Base-by-base conservation (phyloP, 2,888 invertebrate genomes). In the Eristalis arbustorum region DNA sequence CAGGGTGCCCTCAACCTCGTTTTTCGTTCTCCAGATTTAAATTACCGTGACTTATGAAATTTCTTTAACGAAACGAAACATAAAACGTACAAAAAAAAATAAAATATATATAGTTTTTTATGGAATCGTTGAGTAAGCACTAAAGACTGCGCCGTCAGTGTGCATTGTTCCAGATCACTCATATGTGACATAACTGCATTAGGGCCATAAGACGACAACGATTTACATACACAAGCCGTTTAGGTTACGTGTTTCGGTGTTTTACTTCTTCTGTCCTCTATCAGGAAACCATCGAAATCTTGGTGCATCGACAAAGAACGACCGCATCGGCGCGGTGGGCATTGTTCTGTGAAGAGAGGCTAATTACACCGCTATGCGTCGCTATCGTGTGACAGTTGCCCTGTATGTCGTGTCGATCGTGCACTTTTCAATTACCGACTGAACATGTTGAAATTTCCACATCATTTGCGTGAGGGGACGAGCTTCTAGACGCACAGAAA, bases 171-270 rank as follows among this genome's bases (percentile, higher is more conserved):
- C 76, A 76, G 57, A 81, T 84, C 84, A 80, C 76, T 84, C 84
- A 84, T 72, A 68, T 84, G 84, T 84, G 84, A 81, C 84, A 81
- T 77, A 85, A 81, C 81, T 81, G 84, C 84, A 84, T 76, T 57
- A 81, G 80, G 75, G 75, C 10, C 62, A 77, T 72, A 67, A 80
- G 84, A 80, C 75, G 84, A 81, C 82, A 81, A 69, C 81, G 61
- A 85, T 81, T 85, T 81, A 84, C 84, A 84, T 84, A 71, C 34
- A 75, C 72, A 6, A 49, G 49, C 18, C 49, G 18, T 49, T 49
- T 49, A 18, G n/a, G 49, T 49, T 49, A 49, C 49, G 49, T 49
- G 49, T n/a, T 18, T 59, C 42, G 74, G 72, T 57, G 42, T 57
- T 62, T 68, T 23, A 49, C 42, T 25, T 14, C 34, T 59, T 66